Evolutionary conservation across 2,113 vertebrate species (phyloP).

Genomic region (Xiphophorus couchianus): DNA sequence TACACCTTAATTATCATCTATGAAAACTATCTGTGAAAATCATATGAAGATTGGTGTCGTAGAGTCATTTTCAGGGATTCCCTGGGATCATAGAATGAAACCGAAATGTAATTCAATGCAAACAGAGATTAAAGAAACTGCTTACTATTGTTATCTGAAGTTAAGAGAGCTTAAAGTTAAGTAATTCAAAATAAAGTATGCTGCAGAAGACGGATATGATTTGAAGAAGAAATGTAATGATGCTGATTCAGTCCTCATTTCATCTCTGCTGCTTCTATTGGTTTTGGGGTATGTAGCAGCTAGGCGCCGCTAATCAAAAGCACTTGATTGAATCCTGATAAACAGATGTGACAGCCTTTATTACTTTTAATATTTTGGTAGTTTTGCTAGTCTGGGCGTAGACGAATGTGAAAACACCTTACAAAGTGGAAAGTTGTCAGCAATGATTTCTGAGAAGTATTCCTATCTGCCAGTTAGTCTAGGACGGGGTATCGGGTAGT

Average conservation of each 20-base stretch:
- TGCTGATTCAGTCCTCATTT: too few species aligned
- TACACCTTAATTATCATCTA: not conserved
- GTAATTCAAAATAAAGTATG: not conserved
- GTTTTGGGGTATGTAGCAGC: too few species aligned
- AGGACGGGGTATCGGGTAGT: not conserved
- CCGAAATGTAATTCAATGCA: not conserved
- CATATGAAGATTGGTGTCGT: not conserved
- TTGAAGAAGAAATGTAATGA: too few species aligned
- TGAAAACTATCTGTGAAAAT: not conserved
- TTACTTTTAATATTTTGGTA: too few species aligned
- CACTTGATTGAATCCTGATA: too few species aligned
- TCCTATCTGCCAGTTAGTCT: not conserved
- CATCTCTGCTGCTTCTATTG: too few species aligned
- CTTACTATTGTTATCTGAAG: not conserved
- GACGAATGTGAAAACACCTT: not conserved
- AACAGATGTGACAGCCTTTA: too few species aligned
- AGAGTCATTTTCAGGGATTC: not conserved
- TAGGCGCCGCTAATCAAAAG: too few species aligned
- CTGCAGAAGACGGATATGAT: not conserved
- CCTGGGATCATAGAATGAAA: not conserved
- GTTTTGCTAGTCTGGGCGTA: not conserved
- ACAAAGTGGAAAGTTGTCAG: not conserved
- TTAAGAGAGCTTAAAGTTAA: not conserved
- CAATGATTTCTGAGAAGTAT: not conserved
- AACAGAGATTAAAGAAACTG: not conserved